phyloP scores from a whole-genome alignment of 2,113 vertebrate genomes.

The Dromiciops gliroides region DNA sequence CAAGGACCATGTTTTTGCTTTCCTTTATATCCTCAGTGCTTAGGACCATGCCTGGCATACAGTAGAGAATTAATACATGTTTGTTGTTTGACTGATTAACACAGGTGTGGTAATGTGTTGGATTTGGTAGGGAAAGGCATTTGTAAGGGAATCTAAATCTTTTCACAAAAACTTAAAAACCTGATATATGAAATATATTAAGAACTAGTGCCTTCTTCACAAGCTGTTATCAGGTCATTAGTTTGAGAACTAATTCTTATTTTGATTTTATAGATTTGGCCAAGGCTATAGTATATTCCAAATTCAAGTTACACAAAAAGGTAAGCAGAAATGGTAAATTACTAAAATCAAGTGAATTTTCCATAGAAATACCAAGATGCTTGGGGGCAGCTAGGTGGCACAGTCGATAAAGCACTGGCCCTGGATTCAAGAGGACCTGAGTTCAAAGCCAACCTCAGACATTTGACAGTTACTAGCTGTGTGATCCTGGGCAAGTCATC shows the following conservation, averaged over 20 bases:
- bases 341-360: not conserved
- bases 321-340: not conserved
- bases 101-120: not conserved
- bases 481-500: too few relatives aligned
- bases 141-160: not conserved
- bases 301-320: not conserved
- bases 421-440: too few relatives aligned
- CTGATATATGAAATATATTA: not conserved
- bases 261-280: not conserved
- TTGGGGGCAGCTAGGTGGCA: too few relatives aligned
- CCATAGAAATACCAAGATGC: not conserved
- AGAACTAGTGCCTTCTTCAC: not conserved
- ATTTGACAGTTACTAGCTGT: too few relatives aligned
- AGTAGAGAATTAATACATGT: not conserved
- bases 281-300: not conserved
- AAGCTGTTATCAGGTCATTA: not conserved
- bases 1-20: not conserved
- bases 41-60: not conserved
- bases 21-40: not conserved
- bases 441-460: too few relatives aligned
- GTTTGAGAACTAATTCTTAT: not conserved
- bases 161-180: not conserved
- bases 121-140: not conserved
- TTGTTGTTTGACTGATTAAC: not conserved
- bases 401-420: too few relatives aligned